Base-by-base conservation (phyloP, 2,113 vertebrate species). In the Neoarius graeffei region DNA sequence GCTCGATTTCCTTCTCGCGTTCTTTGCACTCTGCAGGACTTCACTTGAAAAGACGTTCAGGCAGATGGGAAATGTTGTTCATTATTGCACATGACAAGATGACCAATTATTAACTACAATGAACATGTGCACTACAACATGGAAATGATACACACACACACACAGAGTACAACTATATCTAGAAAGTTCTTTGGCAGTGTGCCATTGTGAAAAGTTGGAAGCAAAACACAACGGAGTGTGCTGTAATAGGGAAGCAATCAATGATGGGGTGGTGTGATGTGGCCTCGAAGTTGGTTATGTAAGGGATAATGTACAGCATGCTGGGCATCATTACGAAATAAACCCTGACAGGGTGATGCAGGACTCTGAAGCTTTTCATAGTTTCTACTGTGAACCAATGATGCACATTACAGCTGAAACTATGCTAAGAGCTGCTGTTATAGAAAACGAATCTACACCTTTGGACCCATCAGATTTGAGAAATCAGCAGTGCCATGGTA, bases 21-120 rank as follows among this genome's bases (percentile, higher is more conserved):
- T 19, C 79, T 30, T 30, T 81, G 56, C 80, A 60, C 56, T 42
- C 13, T 11, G 80, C 80, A 83, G 81, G 30, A 62, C 30, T 64
- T 3, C 10, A 64, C 35, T 83, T 3, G 59, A 66, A 13, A 11
- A 52, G 81, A 66, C 42, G 59, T 7, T 83, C 35, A 11, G 20
- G 42, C 62, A 50, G 35, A 83, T 66, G 81, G 60, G 35, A 52
- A 83, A 67, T 35, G 81, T 83, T 83, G 1, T 19, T 83, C 48
- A 17, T 83, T 83, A 83, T 83, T 66, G 23, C 81, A 66, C 52
- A 19, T 83, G 81, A 83, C 81, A 83, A 52, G 42, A 66, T n/a
- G 60, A 83, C 81, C 62, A n/a, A 83, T 83, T 83, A 83, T 83
- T 23, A 83, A 52, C 6, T 66, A 66, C 81, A 66, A n/a, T 13